Conservation (phyloP, 1,140 invertebrate genomes). For the Argopecten irradians region DNA sequence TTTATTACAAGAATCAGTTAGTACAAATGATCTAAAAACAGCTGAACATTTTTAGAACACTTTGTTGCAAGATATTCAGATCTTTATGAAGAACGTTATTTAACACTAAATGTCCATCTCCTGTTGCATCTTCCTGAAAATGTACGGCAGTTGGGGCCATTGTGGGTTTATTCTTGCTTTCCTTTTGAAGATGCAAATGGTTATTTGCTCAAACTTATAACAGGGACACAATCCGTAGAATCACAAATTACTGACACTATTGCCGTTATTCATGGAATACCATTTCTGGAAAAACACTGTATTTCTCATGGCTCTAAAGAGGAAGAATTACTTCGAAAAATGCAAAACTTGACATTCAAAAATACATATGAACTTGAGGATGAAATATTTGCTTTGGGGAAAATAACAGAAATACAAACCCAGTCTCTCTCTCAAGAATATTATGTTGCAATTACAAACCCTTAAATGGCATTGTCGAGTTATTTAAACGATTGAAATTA, state of each 20-base stretch:
- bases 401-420: background rate
- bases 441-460: slow-evolving; percentile 2
- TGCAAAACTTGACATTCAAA: background rate
- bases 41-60: slow-evolving; percentile 31
- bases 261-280: slow-evolving; percentile 34
- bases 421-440: slow-evolving; percentile 26
- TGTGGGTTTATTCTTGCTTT: slow-evolving; percentile 47
- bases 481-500: too few relatives aligned
- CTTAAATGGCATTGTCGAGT: too few relatives aligned
- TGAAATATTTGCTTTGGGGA: slow-evolving; percentile 22
- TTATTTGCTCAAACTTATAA: slow-evolving; percentile 42
- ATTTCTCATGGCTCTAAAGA: background rate
- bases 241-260: slow-evolving; percentile 40
- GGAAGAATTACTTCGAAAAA: slow-evolving; percentile 32
- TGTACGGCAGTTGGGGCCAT: slow-evolving; percentile 28
- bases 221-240: slow-evolving; percentile 47
- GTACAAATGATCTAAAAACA: slow-evolving; percentile 22
- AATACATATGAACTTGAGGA: background rate
- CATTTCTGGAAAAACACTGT: slow-evolving; percentile 30
- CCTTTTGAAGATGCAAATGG: slow-evolving; percentile 49
- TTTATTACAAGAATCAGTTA: slow-evolving; percentile 13
- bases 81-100: slow-evolving; percentile 27
- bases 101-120: slow-evolving; percentile 25
- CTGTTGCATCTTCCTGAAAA: slow-evolving; percentile 38
- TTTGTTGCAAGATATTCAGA: slow-evolving; percentile 34